Percentiles rank a stretch among this genome's conserved stretches.
Evolutionary conservation across 2,888 invertebrate genomes (phyloP).

Genomic region (Chydorus sphaericus): DNA sequence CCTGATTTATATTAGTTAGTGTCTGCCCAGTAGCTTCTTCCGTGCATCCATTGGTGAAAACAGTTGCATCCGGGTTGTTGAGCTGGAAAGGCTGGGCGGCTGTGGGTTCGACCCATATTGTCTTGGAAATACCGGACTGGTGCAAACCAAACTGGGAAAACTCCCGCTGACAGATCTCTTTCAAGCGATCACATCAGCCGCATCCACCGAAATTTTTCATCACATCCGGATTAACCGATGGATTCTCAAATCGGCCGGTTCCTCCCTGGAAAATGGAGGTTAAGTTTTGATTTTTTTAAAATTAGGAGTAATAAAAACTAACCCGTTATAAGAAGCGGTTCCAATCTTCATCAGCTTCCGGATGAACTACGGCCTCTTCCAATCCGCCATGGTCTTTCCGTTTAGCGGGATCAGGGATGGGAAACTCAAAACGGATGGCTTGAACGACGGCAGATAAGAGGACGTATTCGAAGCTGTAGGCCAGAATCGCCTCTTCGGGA

Average conservation of each 20-base stretch:
- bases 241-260: constrained; percentile 30
- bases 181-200: not conserved
- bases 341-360: constrained; percentile 25
- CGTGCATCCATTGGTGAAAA: constrained; percentile 74
- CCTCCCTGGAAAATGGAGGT: no score
- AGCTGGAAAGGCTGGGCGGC: constrained; percentile 64
- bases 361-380: no score
- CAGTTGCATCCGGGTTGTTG: constrained; percentile 55
- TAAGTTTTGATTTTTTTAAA: no score
- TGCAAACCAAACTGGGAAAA: constrained; percentile 34
- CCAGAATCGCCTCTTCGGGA: constrained; percentile 54
- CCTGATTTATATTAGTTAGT: no score
- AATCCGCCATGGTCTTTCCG: constrained; percentile 50
- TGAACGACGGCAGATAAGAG: constrained; percentile 33
- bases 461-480: constrained; percentile 57
- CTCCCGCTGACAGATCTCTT: not conserved
- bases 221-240: constrained; percentile 22
- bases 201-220: constrained; percentile 21
- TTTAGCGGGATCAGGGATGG: constrained; percentile 33
- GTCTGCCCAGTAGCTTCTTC: no score
- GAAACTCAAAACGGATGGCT: constrained; percentile 31
- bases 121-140: constrained; percentile 49
- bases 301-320: no score
- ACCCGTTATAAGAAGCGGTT: constrained; percentile 24
- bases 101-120: constrained; percentile 59